Evolutionary conservation across 2,888 invertebrate species (phyloP), one percentile per base, ranked within the genome.

Genomic region (Lomographa bimaculata): DNA sequence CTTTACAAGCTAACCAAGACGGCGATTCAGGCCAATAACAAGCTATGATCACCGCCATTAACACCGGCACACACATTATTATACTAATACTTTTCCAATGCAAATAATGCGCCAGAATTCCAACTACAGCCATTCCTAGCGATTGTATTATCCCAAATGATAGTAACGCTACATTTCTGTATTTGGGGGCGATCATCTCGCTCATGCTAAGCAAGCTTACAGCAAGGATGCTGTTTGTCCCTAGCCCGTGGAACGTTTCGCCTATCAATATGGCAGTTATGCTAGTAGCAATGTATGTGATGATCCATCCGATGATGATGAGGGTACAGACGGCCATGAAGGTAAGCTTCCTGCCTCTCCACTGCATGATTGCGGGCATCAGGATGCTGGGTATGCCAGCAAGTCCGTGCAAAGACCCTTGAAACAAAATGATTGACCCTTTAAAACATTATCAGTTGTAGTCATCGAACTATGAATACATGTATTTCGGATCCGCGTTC

Each of bases 361-460:
- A 27, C 32, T 56, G 55, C 52, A 54, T 54, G 7, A 56, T 12
- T 1, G 28, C 9, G 2, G 52, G 50, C 30, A 50, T 36, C 3
- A 46, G 14, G 5, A 52, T 16, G 8, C 50, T 45, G 5, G 40
- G 44, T n/a, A 50, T 43, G 6, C 52, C 55, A 10, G 47, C 50
- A 1, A 55, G 11, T 1, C 39, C 39, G 7, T 33, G 26, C 4
- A 39, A 27, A 0, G 39, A 27, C 11, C 39, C 39, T 39, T 32
- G 2, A 32, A 39, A n/a, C n/a, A n/a, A n/a, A n/a, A n/a, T n/a
- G n/a, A n/a, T n/a, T n/a, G n/a, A n/a, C n/a, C n/a, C n/a, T n/a
- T n/a, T n/a, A n/a, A n/a, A n/a, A n/a, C n/a, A n/a, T n/a, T n/a
- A n/a, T n/a, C n/a, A n/a, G n/a, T n/a, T n/a, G n/a, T n/a, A n/a